phyloP scores from a whole-genome alignment of 2,113 vertebrate genomes.

The Gallinago jamesoni region DNA sequence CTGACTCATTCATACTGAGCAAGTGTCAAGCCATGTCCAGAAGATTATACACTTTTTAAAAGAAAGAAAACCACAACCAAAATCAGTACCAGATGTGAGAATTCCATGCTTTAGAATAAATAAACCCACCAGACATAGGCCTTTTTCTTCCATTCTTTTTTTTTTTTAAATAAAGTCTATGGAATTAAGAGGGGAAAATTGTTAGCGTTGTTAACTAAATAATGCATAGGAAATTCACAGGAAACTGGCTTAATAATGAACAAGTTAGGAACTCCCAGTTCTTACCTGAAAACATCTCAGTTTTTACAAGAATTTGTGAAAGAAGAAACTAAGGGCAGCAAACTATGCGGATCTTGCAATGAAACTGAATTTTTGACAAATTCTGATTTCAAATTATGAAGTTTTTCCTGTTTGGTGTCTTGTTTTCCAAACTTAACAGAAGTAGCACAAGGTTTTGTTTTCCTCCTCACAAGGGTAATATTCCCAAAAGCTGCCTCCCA shows the following conservation, averaged over 20 bases:
- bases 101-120: constrained; percentile 25
- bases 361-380: not conserved
- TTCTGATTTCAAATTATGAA: not conserved
- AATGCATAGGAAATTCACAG: not conserved
- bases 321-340: not conserved
- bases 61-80: constrained; percentile 40
- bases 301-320: not conserved
- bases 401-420: not conserved
- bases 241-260: not conserved
- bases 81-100: constrained; percentile 29
- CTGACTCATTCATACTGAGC: constrained; percentile 37
- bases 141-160: not conserved
- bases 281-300: not conserved
- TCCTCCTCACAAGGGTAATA: not conserved
- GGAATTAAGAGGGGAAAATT: not conserved
- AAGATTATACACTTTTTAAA: constrained; percentile 30
- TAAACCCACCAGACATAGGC: not conserved
- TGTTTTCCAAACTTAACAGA: not conserved
- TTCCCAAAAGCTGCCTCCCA: not conserved
- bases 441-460: not conserved
- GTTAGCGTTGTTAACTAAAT: not conserved
- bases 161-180: not conserved
- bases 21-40: constrained; percentile 44
- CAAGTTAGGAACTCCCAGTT: not conserved
- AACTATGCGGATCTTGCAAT: not conserved